These are phyloP conservation scores for Andrena bucephala DNA, from an alignment of 2,888 invertebrate genomes.

Conservation along the genomic window DNA sequence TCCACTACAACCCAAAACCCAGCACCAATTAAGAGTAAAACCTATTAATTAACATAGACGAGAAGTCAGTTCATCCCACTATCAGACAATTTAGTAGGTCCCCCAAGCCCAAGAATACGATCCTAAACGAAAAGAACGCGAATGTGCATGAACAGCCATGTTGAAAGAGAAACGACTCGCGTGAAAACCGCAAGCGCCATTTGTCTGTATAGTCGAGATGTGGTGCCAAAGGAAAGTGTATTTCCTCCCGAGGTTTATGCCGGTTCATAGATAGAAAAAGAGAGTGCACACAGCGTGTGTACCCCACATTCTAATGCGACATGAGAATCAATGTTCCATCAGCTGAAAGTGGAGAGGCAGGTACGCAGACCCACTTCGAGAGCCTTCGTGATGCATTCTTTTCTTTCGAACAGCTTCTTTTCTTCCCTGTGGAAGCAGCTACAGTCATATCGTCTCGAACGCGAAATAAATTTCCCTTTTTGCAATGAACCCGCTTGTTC, in stretches of 20 bases:
- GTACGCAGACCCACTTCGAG: slow-evolving; percentile 22
- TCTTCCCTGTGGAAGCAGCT: slow-evolving; percentile 3
- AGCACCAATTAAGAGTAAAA: background rate
- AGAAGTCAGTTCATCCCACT: background rate
- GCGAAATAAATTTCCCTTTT: slow-evolving; percentile 3
- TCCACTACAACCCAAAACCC: background rate
- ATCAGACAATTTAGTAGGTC: background rate
- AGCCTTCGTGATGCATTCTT: slow-evolving; percentile 42
- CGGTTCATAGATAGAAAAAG: slow-evolving; percentile 16
- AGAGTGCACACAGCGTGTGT: slow-evolving; percentile 25
- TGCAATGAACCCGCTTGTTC: too few relatives aligned
- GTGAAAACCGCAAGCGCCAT: slow-evolving; percentile 16
- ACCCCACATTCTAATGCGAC: slow-evolving; percentile 56
- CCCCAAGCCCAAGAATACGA: too few relatives aligned
- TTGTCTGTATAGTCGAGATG: slow-evolving; percentile 14
- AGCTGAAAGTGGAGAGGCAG: slow-evolving; percentile 35
- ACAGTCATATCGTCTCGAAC: slow-evolving; percentile 9
- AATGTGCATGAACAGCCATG: background rate
- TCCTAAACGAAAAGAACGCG: background rate
- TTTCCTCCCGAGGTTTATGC: slow-evolving; percentile 37
- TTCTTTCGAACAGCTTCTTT: slow-evolving; percentile 15
- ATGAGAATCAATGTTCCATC: slow-evolving; percentile 64
- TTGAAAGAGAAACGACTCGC: background rate
- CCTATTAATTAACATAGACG: background rate
- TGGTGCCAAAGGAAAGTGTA: slow-evolving; percentile 38